Evolutionary conservation across 2,113 vertebrate genomes (phyloP), one percentile per base, ranked within the genome.

Genomic region (Hemicordylus capensis): DNA sequence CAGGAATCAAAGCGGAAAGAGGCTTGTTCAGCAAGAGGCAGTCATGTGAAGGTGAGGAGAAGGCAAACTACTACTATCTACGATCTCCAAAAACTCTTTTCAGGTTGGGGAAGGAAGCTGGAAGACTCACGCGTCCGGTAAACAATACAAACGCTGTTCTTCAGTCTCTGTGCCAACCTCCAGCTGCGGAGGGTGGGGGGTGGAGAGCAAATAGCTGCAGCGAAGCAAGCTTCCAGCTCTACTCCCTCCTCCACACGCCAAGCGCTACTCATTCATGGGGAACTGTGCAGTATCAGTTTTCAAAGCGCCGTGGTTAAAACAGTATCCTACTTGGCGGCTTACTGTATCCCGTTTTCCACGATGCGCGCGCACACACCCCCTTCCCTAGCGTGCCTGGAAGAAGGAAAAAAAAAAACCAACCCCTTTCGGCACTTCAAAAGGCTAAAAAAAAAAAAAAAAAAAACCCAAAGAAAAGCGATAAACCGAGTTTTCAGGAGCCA

Each of bases 271-370:
- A 82, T 87, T 77, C 85, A 82, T 70, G 85, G 80, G 59, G 42
- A 81, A 81, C 85, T 58, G 39, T 1, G 72, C 63, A n/a, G 56
- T 15, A 69, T 77, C 74, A 1, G 63, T 24, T 82, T 77, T 70
- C 85, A 87, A 87, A 87, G 85, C 54, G 73, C 73, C 73, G 51
- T 48, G 72, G 63, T 48, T 63, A 76, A 67, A 75, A 44, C 85
- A 54, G 78, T n/a, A 44, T 56, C 70, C 61, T 78, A 20, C 70
- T 67, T 19, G 78, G 85, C 59, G 70, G 72, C 72, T 58, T 46
- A 6, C 61, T 28, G 54, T 22, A 67, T 76, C 85, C 78, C 73
- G 48, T 76, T 87, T 87, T 34, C 86, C 80, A 58, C 64, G 37
- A 74, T 31, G 46, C 37, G 28, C 17, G 9, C 39, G 11, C 76